phyloP scores from a whole-genome alignment of 1,140 invertebrate genomes.

The Hycleus cichorii region DNA sequence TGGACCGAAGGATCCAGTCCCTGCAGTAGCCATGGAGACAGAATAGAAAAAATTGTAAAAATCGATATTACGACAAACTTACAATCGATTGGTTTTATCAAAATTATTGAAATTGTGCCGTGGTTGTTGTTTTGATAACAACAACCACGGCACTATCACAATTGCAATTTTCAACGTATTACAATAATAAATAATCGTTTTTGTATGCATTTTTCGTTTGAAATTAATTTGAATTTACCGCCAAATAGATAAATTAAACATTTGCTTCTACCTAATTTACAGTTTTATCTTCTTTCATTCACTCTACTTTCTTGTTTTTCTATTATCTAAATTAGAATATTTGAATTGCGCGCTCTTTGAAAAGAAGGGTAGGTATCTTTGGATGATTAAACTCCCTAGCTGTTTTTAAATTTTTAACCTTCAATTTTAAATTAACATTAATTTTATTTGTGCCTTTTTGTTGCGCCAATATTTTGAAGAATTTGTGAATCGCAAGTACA shows the following conservation, averaged over 20 bases:
- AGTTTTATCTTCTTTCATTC: background rate
- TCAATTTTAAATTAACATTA: too few species aligned
- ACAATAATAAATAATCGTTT: background rate
- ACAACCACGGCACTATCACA: slow-evolving; percentile 31
- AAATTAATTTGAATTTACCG: too few species aligned
- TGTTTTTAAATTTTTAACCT: too few species aligned
- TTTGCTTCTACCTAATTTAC: background rate
- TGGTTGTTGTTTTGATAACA: slow-evolving; percentile 24
- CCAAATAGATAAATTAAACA: background rate
- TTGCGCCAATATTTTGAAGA: too few species aligned
- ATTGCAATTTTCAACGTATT: background rate
- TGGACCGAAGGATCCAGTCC: slow-evolving; percentile 43
- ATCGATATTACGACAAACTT: background rate
- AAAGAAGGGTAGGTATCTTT: too few species aligned
- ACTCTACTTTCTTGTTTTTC: background rate
- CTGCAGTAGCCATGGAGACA: slow-evolving; percentile 52
- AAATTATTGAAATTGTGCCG: slow-evolving; percentile 20
- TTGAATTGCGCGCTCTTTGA: background rate
- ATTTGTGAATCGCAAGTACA: too few species aligned
- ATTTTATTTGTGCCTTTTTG: too few species aligned
- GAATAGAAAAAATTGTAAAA: slow-evolving; percentile 41
- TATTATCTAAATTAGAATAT: background rate
- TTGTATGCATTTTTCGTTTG: too few species aligned
- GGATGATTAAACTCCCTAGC: too few species aligned
- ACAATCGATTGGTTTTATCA: background rate